Conservation (phyloP, 2,888 invertebrate species). For the Azorinus chamasolen region DNA sequence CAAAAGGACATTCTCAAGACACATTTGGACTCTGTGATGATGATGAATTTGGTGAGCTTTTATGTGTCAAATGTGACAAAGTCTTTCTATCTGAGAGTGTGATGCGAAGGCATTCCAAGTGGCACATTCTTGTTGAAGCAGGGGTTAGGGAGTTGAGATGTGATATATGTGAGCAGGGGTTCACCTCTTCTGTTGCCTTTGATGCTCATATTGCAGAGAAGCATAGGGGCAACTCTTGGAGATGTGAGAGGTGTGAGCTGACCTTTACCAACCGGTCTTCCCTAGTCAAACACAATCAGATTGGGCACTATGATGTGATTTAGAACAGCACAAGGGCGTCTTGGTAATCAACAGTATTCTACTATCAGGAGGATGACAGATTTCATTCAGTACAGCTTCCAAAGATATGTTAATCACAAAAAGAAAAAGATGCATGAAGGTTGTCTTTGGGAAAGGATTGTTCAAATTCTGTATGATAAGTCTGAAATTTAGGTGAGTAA, state of each 20-base stretch:
- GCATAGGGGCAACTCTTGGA: slow-evolving; percentile 41
- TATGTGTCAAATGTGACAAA: slow-evolving; percentile 51
- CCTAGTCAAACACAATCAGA: slow-evolving; percentile 27
- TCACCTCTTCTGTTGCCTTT: slow-evolving; percentile 1
- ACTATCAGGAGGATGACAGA: too few species aligned
- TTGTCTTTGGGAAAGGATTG: too few species aligned
- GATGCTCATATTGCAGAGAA: slow-evolving; percentile 24
- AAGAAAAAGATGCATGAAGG: too few species aligned
- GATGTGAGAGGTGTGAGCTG: slow-evolving; percentile 42
- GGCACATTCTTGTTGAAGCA: slow-evolving; percentile 39
- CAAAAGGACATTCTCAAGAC: too few species aligned
- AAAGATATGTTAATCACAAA: too few species aligned
- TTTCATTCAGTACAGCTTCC: too few species aligned
- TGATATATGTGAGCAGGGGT: slow-evolving; percentile 50
- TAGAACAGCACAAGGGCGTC: too few species aligned
- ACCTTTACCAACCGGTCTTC: slow-evolving; percentile 27
- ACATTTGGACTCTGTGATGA: slow-evolving; percentile 1
- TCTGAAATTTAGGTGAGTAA: too few species aligned
- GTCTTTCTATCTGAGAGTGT: slow-evolving; percentile 31
- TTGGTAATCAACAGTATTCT: too few species aligned
- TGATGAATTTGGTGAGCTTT: slow-evolving; percentile 41
- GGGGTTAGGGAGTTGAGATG: slow-evolving; percentile 29
- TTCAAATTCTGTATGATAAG: too few species aligned
- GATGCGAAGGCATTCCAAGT: slow-evolving; percentile 43
- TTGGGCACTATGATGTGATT: slow-evolving; percentile 6